phyloP scores from a whole-genome alignment of 2,888 invertebrate genomes.

The Entomobrya proxima region DNA sequence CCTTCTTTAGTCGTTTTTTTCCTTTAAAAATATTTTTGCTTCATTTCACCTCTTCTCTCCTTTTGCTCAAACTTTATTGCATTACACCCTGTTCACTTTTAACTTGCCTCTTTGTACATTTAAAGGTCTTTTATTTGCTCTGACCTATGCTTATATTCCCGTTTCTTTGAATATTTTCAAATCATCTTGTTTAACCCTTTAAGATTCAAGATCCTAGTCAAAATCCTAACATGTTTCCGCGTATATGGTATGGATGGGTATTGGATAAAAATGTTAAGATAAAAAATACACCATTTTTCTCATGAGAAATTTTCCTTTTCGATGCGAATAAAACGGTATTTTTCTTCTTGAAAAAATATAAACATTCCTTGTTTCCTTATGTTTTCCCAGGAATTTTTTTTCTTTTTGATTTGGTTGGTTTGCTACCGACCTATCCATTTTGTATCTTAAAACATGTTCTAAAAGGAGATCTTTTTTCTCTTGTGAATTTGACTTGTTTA shows the following conservation, averaged over 20 bases:
- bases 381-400: not conserved
- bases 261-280: not conserved
- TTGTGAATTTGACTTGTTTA: constrained; percentile 74
- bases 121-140: not conserved
- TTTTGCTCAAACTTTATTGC: constrained; percentile 22
- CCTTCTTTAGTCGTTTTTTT: constrained; percentile 35
- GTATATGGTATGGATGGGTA: not conserved
- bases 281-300: constrained; percentile 6
- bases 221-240: not conserved
- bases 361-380: not conserved
- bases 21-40: constrained; percentile 5
- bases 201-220: not conserved
- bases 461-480: not conserved
- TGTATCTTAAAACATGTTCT: not conserved
- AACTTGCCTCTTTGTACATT: not conserved
- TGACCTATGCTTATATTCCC: too few species aligned
- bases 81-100: constrained; percentile 4
- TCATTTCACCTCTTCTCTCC: constrained; percentile 8
- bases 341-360: not conserved
- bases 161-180: not conserved
- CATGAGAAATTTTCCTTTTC: constrained; percentile 9
- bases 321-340: not conserved
- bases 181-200: not conserved
- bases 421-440: not conserved
- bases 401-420: not conserved